Base-by-base conservation (phyloP, 2,888 invertebrate species). In the Mantis religiosa region DNA sequence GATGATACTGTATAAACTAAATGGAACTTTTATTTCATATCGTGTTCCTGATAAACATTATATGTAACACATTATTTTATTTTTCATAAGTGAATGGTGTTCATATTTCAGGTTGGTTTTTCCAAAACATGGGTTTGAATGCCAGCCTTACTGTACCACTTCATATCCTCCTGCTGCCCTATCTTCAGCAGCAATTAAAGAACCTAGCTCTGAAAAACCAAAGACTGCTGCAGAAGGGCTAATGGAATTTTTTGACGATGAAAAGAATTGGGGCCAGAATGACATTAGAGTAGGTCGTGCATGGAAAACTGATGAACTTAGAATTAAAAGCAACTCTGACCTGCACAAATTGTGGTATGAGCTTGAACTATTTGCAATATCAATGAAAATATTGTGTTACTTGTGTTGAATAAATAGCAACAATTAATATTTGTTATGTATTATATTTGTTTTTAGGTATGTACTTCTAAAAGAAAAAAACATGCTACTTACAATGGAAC, bases 401-500 rank as follows among this genome's bases (percentile, higher is more conserved):
- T 47, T 27, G 27, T 27, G 2, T 41, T 9, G 1, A 14, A 71
- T 3, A 25, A 20, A 25, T 25, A 20, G 54, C 8, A 20, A 25
- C 25, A 20, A 6, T 14, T 71, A 47, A 85, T 47, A 0, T 2
- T 87, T 87, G 83, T 28, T 27, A 25, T 83, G 8, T 47, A 15
- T 27, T 54, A n/a, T 90, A 81, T 89, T 88, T 89, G n/a, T 89
- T 89, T 90, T 28, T 90, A 96, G 97, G 97, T 97, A 94, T 93
- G 95, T 97, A 27, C 94, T 99, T 89, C 93, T 99, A 88, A 99
- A 99, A 94, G 99, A 99, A 93, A 95, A 96, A 88, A 99, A 99
- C 93, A 99, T 99, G 99, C 94, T 99, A 28, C 93, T 98, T 90
- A 99, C 99, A 2, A 99, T 99, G 99, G 98, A 99, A 93, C 95